Conservation (phyloP, 2,797 vertebrate species). For the Acanthurus lineatus region DNA sequence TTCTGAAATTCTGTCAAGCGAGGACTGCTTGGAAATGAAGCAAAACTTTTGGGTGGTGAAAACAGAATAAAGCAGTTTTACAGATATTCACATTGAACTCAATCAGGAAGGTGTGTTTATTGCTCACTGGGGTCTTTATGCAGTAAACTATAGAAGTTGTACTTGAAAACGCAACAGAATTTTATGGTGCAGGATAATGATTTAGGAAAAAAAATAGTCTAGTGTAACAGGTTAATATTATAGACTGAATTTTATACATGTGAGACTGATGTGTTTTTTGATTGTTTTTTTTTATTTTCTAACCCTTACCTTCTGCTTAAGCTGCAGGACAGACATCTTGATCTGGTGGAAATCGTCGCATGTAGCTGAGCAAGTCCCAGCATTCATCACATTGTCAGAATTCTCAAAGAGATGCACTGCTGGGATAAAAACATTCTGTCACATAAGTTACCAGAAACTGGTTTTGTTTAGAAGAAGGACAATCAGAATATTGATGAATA, state of each 20-base stretch:
- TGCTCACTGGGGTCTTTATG: constrained; percentile 5
- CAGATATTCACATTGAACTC: constrained; percentile 31
- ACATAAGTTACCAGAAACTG: neutral
- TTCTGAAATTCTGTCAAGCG: constrained; percentile 53
- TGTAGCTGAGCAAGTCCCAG: constrained; percentile 91
- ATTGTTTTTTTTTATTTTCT: constrained; percentile 1
- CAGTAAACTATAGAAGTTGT: neutral
- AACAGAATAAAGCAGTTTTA: constrained; percentile 30
- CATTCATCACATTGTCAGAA: constrained; percentile 89
- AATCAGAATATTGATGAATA: neutral
- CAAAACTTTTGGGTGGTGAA: constrained; percentile 15
- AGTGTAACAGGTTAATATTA: neutral
- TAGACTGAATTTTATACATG: neutral
- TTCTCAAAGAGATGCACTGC: constrained; percentile 89
- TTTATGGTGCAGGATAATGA: neutral
- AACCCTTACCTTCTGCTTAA: constrained; percentile 93
- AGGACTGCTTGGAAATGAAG: constrained; percentile 15
- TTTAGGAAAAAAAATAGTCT: neutral
- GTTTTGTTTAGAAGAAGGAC: neutral
- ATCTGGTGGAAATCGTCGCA: constrained; percentile 97
- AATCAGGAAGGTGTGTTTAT: constrained; percentile 21
- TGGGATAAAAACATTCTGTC: constrained; percentile 32
- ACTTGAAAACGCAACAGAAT: neutral
- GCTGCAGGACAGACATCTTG: constrained; percentile 93
- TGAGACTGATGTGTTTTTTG: neutral